Evolutionary conservation across 2,113 vertebrate species (phyloP), one percentile per base, ranked within the genome.

Genomic region (Syrrhaptes paradoxus): DNA sequence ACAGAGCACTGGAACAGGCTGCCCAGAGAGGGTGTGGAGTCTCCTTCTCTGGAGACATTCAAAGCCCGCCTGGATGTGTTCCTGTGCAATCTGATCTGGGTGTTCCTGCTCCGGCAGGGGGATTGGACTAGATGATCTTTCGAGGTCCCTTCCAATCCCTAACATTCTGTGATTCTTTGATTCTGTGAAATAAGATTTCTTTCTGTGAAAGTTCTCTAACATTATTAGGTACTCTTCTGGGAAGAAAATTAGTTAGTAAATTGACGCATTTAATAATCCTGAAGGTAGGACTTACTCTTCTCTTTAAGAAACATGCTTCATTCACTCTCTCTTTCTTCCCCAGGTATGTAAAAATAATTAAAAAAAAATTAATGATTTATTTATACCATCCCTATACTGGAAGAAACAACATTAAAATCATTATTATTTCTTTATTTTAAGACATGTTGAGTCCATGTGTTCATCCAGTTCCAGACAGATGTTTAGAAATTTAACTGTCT

Each of bases 361-460:
- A 49, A 51, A 51, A 49, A 49, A 49, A 51, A 25, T 24, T 38
- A 38, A 38, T 38, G 38, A 38, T 54, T 87, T 89, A 51, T 46
- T 91, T 92, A 63, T 63, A 43, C 26, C 52, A 61, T 61, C 85
- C 26, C 45, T 89, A 34, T 77, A 57, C 19, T 84, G 21, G 19
- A 76, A 90, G 31, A 82, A 83, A 68, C 5, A 48, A 10, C 10
- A 72, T 49, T 89, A 52, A 93, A 79, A 34, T 41, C 1, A 21
- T 51, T 46, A 41, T 66, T 81, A 65, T 91, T 49, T 65, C 52
- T 85, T 89, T 71, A 31, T 78, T 95, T 89, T 68, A 76, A 62
- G 54, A 79, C 89, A 89, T 71, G n/a, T 94, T 93, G 89, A 85
- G 58, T 48, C 66, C 94, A 95, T 89, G 74, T 96, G 94, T 95